phyloP scores from a whole-genome alignment of 2,797 vertebrate genomes.

The Potorous gilbertii region DNA sequence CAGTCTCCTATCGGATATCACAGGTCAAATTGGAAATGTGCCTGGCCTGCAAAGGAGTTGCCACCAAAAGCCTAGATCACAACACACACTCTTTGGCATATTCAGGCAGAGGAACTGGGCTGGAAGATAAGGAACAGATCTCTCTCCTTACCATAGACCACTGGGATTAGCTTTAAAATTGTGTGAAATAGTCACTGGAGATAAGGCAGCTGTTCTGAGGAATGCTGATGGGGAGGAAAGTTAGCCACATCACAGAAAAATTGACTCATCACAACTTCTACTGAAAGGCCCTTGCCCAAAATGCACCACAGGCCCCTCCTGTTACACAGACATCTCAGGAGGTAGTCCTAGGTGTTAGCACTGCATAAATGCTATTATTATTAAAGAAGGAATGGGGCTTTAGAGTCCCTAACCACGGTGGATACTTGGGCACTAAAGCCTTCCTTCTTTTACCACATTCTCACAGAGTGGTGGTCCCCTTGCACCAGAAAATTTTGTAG shows the following conservation, averaged over 20 bases:
- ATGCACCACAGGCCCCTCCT: background rate
- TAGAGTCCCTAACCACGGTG: background rate
- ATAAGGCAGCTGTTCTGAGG: slow-evolving; percentile 95
- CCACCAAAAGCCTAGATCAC: background rate
- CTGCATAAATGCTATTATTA: background rate
- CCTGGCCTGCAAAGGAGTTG: background rate
- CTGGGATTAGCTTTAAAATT: slow-evolving; percentile 95
- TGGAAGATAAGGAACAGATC: accelerated
- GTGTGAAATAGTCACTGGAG: slow-evolving; percentile 97
- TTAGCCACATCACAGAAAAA: background rate
- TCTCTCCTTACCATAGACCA: slow-evolving; percentile 93
- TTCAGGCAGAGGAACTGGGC: background rate
- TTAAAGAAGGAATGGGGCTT: background rate
- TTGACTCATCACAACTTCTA: background rate
- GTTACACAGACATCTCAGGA: accelerated
- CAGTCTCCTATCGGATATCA: background rate
- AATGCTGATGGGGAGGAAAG: slow-evolving; percentile 48
- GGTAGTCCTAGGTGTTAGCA: background rate
- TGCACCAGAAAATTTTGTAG: background rate
- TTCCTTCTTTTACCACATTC: background rate
- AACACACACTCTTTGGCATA: background rate
- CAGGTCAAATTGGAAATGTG: background rate
- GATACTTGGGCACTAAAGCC: background rate
- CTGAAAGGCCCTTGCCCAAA: background rate
- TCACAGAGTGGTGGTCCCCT: background rate